Percentiles rank a stretch among this genome's conserved stretches.
Conservation (phyloP, 2,797 vertebrate genomes). For the Myotis vivesi region DNA sequence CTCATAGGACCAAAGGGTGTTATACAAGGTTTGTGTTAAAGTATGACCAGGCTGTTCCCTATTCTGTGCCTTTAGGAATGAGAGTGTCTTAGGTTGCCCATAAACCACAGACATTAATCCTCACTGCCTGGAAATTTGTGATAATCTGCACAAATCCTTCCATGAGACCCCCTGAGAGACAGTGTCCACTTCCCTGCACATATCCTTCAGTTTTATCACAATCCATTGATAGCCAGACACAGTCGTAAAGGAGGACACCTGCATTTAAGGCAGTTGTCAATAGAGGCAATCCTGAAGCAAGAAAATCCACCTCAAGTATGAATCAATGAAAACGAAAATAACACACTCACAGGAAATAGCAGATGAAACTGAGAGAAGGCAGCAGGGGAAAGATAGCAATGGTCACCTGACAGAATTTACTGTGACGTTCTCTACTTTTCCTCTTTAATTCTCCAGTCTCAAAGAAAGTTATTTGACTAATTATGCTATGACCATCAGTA, state of each 20-base stretch:
- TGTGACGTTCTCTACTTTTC: not conserved
- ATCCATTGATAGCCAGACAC: not conserved
- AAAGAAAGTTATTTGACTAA: not conserved
- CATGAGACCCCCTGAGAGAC: not conserved
- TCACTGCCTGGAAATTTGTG: not conserved
- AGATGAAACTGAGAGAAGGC: not conserved
- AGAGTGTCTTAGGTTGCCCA: not conserved
- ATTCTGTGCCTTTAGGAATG: not conserved
- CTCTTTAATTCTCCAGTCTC: not conserved
- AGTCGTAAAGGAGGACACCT: not conserved
- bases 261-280: not conserved
- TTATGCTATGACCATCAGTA: not conserved
- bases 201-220: not conserved
- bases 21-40: constrained; percentile 62
- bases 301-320: not conserved
- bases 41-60: constrained; percentile 48
- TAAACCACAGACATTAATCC: not conserved
- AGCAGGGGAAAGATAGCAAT: not conserved
- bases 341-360: not conserved
- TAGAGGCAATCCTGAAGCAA: not conserved
- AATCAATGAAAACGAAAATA: not conserved
- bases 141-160: not conserved
- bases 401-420: not conserved
- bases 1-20: not conserved
- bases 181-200: not conserved